Evolutionary conservation across 2,113 vertebrate genomes (phyloP).

Genomic region (Chamaea fasciata): DNA sequence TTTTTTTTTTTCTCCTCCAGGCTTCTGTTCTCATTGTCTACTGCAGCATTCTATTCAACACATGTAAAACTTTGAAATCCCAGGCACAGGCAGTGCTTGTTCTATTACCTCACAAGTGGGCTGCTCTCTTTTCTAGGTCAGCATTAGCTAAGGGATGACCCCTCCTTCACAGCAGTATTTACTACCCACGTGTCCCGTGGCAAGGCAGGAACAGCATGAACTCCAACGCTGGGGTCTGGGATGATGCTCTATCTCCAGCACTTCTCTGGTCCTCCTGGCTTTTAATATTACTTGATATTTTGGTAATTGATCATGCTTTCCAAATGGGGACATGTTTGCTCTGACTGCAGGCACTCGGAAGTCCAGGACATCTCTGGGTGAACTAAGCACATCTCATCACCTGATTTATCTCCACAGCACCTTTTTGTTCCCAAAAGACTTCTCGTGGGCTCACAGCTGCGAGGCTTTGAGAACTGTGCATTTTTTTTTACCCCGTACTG

Average conservation of each 20-base stretch:
- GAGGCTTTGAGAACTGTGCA: background rate
- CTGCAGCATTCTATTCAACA: background rate
- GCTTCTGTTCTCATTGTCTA: background rate
- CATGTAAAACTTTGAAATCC: background rate
- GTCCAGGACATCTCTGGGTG: no score
- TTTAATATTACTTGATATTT: background rate
- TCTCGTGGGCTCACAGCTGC: background rate
- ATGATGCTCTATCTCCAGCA: background rate
- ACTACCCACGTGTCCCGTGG: background rate
- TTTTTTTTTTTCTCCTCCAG: no score
- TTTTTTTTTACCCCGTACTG: background rate
- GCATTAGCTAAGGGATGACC: background rate
- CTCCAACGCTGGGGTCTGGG: background rate
- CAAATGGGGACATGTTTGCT: background rate
- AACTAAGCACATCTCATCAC: background rate
- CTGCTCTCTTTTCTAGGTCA: background rate
- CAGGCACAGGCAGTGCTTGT: rapidly evolving
- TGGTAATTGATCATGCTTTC: background rate
- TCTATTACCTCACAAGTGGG: background rate
- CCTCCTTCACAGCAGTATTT: background rate
- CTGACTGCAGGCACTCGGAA: background rate
- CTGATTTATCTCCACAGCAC: background rate
- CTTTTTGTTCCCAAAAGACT: background rate
- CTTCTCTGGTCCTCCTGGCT: background rate
- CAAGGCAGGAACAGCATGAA: background rate